phyloP scores from a whole-genome alignment of 2,113 vertebrate species.

The Antigone vipio region DNA sequence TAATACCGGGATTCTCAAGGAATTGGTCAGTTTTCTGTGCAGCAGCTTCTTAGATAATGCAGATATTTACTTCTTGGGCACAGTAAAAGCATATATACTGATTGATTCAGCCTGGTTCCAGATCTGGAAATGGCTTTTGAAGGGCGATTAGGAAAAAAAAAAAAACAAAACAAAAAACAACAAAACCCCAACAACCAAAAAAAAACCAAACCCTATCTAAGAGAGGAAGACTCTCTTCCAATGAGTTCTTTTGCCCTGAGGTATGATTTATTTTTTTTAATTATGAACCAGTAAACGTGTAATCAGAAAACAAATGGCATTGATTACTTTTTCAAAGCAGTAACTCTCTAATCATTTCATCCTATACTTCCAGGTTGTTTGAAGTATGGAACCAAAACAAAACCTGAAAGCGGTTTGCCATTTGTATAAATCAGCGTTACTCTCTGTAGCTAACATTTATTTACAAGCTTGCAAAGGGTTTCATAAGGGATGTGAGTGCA shows the following conservation, averaged over 20 bases:
- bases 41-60: not conserved
- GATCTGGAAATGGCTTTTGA: not conserved
- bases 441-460: conserved; percentile 14
- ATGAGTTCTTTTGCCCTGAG: not conserved
- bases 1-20: not conserved
- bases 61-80: not conserved
- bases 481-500: not conserved
- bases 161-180: not conserved
- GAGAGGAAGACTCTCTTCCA: not conserved
- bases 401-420: conserved; percentile 9
- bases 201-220: not conserved
- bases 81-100: not conserved
- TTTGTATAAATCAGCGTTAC: not conserved
- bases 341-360: not conserved
- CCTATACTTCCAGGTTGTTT: conserved; percentile 1
- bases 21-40: not conserved
- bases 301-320: conserved; percentile 41
- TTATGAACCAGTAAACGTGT: not conserved
- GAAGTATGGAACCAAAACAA: not conserved
- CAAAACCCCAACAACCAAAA: no score
- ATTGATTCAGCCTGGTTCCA: not conserved
- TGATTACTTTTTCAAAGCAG: conserved; percentile 28
- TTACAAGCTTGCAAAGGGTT: conserved; percentile 15
- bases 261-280: not conserved
- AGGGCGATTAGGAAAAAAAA: not conserved